Evolutionary conservation across 2,113 vertebrate genomes (phyloP), one percentile per base, ranked within the genome.

Genomic region (Melierax canorus): DNA sequence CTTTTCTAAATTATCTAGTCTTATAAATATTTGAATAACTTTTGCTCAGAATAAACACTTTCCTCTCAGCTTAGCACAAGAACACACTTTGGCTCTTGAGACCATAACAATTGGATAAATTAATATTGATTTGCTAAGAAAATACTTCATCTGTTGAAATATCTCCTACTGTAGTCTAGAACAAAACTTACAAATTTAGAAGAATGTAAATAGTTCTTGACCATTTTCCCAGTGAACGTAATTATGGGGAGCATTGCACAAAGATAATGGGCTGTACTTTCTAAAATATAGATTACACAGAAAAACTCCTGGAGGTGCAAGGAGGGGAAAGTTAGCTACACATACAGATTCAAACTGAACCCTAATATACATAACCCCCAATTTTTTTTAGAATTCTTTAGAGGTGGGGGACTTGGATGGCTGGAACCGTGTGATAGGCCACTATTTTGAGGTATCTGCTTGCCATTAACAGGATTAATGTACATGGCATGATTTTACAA

Each of bases 1-100:
- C 90, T 97, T 97, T 98, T 97, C 90, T 97, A 96, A 98, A 97
- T 98, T 96, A 97, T 97, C 94, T 97, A 97, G 83, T 91, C 96
- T 98, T 98, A 98, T 97, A 98, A 98, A 98, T 98, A 98, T 98
- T 98, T 98, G 72, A 98, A 91, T 97, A 97, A 98, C 97, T 98
- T 98, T 97, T 98, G 89, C 91, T 97, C 91, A 92, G 97, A 95
- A 97, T 98, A 98, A 98, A 98, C 97, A 97, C 92, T 96, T 98
- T 96, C 94, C 92, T 97, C 94, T 97, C 97, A 98, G 88, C 82
- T 97, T 92, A 91, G 94, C 92, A 90, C 91, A 96, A 97, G 90
- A 98, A 94, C 92, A 95, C 74, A 77, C 96, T 97, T 95, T 95
- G 97, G 95, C 97, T 98, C 97, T 95, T 94, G 96, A 98, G 97